Evolutionary conservation across 2,888 invertebrate genomes (phyloP).

Genomic region (Hemistola chrysoprasaria): DNA sequence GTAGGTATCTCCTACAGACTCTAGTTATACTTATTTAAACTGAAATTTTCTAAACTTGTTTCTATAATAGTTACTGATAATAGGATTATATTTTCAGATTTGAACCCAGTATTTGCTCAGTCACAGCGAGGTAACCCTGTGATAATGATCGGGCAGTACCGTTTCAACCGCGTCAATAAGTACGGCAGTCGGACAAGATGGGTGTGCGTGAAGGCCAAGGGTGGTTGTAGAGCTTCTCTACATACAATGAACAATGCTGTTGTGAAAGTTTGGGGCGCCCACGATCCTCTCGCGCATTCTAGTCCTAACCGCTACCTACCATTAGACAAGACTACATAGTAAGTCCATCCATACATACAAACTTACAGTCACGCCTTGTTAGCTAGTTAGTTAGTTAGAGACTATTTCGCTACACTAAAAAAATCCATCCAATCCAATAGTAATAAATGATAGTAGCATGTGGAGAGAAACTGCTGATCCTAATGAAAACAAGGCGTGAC

Average conservation of each 20-base stretch:
- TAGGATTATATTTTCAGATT: slow-evolving; percentile 48
- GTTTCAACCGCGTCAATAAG: slow-evolving; percentile 74
- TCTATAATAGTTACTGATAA: slow-evolving; percentile 34
- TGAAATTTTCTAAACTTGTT: too few species aligned
- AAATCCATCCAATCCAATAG: too few species aligned
- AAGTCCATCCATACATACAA: too few species aligned
- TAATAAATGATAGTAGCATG: too few species aligned
- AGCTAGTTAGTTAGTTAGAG: too few species aligned
- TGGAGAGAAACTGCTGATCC: too few species aligned
- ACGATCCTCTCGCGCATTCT: slow-evolving; percentile 69
- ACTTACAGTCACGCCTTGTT: too few species aligned
- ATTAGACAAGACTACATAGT: slow-evolving; percentile 5
- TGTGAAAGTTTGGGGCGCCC: slow-evolving; percentile 74
- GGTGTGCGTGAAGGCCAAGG: slow-evolving; percentile 76
- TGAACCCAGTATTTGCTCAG: slow-evolving; percentile 71
- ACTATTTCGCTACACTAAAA: too few species aligned
- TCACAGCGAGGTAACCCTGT: slow-evolving; percentile 76
- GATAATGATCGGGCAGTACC: slow-evolving; percentile 76
- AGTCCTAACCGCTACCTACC: slow-evolving; percentile 68
- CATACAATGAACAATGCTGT: slow-evolving; percentile 76
- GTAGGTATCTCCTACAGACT: too few species aligned
- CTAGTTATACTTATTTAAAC: too few species aligned
- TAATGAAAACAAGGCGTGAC: too few species aligned
- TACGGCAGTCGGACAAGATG: slow-evolving; percentile 69
- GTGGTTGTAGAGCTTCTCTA: slow-evolving; percentile 71